Evolutionary conservation across 2,113 vertebrate species (phyloP).

Genomic region (Salvelinus sp.): DNA sequence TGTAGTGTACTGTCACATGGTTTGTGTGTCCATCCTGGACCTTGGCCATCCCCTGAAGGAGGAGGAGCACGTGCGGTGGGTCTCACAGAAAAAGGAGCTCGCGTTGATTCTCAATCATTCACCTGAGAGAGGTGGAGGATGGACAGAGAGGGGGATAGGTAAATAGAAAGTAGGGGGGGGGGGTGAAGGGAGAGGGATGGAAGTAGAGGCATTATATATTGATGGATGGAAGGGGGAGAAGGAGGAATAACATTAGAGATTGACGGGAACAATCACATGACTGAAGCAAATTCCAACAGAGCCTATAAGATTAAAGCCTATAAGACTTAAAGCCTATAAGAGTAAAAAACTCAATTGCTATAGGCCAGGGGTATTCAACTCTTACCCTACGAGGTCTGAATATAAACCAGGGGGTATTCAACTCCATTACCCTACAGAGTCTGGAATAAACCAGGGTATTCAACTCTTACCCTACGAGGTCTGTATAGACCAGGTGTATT

Average conservation of each 20-base stretch:
- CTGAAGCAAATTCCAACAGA: too few species aligned
- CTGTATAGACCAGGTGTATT: too few species aligned
- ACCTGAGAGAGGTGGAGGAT: constrained; percentile 60
- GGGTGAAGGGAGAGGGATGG: neutral
- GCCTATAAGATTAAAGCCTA: neutral
- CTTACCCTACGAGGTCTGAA: too few species aligned
- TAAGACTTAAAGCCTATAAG: neutral
- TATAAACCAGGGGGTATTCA: too few species aligned
- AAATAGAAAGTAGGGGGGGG: neutral
- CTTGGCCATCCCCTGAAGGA: constrained; percentile 82
- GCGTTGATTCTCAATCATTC: constrained; percentile 73
- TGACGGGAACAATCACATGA: neutral
- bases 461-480: too few species aligned
- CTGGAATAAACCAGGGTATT: too few species aligned
- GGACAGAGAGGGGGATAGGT: neutral
- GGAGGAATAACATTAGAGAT: neutral
- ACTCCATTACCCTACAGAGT: too few species aligned
- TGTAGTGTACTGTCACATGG: constrained; percentile 69
- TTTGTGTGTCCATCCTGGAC: constrained; percentile 81
- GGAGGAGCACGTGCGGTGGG: constrained; percentile 67
- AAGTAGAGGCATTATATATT: too few species aligned
- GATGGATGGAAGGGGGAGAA: neutral
- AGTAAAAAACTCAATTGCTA: neutral
- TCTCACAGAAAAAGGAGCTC: constrained; percentile 57
- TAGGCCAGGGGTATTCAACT: too few species aligned